These are phyloP conservation scores for Euproctis similis DNA, from an alignment of 2,888 invertebrate species.

Conservation along the genomic window DNA sequence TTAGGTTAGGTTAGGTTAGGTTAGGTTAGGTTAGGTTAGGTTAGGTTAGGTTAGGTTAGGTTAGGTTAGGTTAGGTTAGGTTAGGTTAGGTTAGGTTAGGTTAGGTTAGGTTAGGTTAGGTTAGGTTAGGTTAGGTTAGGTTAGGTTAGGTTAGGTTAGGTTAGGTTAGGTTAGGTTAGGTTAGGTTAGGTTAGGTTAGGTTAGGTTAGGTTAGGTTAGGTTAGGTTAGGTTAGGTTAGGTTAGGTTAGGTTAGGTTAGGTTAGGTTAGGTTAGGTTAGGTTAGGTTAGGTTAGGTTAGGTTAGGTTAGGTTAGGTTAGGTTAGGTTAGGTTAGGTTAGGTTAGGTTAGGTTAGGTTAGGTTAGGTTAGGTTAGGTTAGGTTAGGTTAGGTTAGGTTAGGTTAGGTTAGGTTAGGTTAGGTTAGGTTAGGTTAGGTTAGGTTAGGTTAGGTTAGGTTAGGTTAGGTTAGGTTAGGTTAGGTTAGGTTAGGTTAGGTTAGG, in stretches of 20 bases:
- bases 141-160: too few species aligned
- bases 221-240: conserved; percentile 7
- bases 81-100: too few species aligned
- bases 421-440: conserved; percentile 17
- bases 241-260: conserved; percentile 3
- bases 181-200: conserved; percentile 11
- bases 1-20: too few species aligned
- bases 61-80: too few species aligned
- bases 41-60: too few species aligned
- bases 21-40: too few species aligned
- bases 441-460: conserved; percentile 16
- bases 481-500: conserved; percentile 2
- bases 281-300: conserved; percentile 8
- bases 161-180: conserved; percentile 12
- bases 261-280: conserved; percentile 5
- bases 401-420: conserved; percentile 20
- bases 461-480: conserved; percentile 14
- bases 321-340: conserved; percentile 20
- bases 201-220: conserved; percentile 8
- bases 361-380: conserved; percentile 18
- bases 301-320: conserved; percentile 21
- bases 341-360: conserved; percentile 11
- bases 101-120: too few species aligned
- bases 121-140: too few species aligned
- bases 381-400: conserved; percentile 19